Evolutionary conservation across 2,113 vertebrate genomes (phyloP).

Genomic region (Pseudopodoces humilis): DNA sequence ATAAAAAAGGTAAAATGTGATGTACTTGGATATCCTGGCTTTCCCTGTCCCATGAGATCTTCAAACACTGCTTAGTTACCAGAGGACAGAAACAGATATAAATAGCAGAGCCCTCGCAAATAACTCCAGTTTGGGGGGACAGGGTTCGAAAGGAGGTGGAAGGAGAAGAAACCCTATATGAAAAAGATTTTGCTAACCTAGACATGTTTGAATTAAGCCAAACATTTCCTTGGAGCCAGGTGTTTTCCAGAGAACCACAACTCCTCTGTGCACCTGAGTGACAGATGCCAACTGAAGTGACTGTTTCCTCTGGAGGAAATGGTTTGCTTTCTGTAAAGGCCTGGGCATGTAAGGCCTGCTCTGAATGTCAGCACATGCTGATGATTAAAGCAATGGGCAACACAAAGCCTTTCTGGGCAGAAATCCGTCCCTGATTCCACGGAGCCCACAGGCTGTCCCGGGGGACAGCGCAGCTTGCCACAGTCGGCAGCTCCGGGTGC

Average conservation of each 20-base stretch:
- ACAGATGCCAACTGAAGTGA: neutral
- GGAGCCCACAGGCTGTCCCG: rapidly evolving
- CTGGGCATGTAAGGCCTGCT: neutral
- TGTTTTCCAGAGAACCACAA: neutral
- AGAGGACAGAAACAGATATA: neutral
- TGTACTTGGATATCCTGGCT: neutral
- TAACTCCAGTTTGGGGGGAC: neutral
- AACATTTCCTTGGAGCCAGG: neutral
- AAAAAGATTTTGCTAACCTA: neutral
- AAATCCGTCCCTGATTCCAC: neutral
- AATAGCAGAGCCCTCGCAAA: neutral
- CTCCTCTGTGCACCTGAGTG: neutral
- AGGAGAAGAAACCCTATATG: neutral
- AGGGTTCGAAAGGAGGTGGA: neutral
- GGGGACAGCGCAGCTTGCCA: neutral
- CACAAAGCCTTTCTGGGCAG: neutral
- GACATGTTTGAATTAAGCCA: neutral
- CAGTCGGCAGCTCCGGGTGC: rapidly evolving
- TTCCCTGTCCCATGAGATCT: neutral
- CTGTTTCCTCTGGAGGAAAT: neutral
- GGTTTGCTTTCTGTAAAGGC: neutral
- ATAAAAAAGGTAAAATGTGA: neutral
- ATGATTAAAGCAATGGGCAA: neutral
- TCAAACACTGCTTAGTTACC: neutral
- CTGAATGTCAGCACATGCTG: neutral